A percentile compares a stretch with the other conserved stretches of the same genome.
Conservation (phyloP, 2,888 invertebrate genomes). For the Scaptomyza tumidula region DNA sequence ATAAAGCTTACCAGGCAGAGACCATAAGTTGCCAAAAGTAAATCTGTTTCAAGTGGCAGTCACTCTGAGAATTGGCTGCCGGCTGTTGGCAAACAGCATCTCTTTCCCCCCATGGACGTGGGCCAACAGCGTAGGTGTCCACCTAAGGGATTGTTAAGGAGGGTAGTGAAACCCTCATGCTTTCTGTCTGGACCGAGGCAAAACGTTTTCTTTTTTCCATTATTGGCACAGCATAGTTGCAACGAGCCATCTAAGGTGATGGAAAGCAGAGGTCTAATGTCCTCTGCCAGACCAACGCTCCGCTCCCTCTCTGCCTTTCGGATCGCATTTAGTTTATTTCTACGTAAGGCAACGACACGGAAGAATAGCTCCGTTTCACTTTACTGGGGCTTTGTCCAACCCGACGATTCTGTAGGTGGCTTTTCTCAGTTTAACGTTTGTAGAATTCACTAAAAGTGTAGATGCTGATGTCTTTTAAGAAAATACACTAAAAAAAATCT, state of each 20-base stretch:
- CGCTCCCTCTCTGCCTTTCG: conserved; percentile 7
- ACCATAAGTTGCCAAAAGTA: conserved; percentile 74
- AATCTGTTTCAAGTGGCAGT: conserved; percentile 78
- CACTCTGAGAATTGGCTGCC: conserved; percentile 62
- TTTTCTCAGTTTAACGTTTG: conserved; percentile 32
- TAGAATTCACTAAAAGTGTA: conserved; percentile 54
- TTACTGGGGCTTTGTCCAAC: conserved; percentile 29
- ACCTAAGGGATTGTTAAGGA: conserved; percentile 7
- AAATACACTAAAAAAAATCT: conserved; percentile 26
- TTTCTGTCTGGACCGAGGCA: conserved; percentile 48
- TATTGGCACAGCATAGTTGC: conserved; percentile 82
- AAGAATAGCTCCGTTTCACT: conserved; percentile 62
- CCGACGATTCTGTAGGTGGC: conserved; percentile 40
- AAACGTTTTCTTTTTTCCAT: conserved; percentile 56
- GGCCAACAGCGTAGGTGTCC: conserved; percentile 23
- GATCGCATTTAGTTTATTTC: conserved; percentile 63
- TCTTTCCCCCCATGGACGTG: conserved; percentile 43
- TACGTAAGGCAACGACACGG: conserved; percentile 74
- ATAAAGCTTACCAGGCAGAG: conserved; percentile 53
- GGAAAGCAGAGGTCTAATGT: not conserved
- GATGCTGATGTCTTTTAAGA: conserved; percentile 1
- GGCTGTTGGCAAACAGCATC: conserved; percentile 33
- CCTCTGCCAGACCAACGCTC: not conserved
- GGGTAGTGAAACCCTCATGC: conserved; percentile 9
- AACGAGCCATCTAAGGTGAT: conserved; percentile 48